Evolutionary conservation across 2,888 invertebrate genomes (phyloP), one percentile per base, ranked within the genome.

Genomic region (Erebia aethiops): DNA sequence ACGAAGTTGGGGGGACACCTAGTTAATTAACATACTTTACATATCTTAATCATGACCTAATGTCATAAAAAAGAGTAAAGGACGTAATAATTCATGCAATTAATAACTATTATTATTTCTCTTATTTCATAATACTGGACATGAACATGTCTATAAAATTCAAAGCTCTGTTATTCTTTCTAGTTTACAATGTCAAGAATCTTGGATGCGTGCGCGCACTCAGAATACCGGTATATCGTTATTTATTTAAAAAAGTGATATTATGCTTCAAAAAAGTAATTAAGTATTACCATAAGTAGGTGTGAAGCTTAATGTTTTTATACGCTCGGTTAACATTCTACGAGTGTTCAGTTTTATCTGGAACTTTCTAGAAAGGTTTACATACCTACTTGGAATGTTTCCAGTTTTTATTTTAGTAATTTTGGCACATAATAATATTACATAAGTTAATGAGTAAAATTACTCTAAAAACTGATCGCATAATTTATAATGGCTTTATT

Each of bases 131-230:
- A 26, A n/a, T 13, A 13, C 0, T 3, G 3, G 26, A 26, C 26
- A 13, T 26, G 56, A 14, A 57, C 56, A 26, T 14, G 14, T 26
- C 26, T 57, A 26, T 57, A 26, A 16, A 54, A 49, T 62, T 66
- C 49, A 41, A 57, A 69, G 35, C 65, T 54, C 69, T 69, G 43
- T 35, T 52, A 52, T 51, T 57, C 18, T 63, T 51, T 66, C 67
- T 62, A 65, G 52, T 56, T 41, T 69, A 43, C 73, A 78, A 81
- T 81, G 77, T 74, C 74, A 79, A 80, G 82, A 81, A 83, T 83
- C 73, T 74, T 68, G 72, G 73, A 74, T 79, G 79, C 81, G 77
- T 77, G 77, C 69, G 70, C 65, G 71, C 69, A 70, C 21, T 64
- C 54, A 43, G 58, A 70, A 71, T 75, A 75, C 65, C 51, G 43